A percentile compares a stretch with the other conserved stretches of the same genome.
phyloP scores from a whole-genome alignment of 2,888 invertebrate species.

The Trachelus iudaicus region DNA sequence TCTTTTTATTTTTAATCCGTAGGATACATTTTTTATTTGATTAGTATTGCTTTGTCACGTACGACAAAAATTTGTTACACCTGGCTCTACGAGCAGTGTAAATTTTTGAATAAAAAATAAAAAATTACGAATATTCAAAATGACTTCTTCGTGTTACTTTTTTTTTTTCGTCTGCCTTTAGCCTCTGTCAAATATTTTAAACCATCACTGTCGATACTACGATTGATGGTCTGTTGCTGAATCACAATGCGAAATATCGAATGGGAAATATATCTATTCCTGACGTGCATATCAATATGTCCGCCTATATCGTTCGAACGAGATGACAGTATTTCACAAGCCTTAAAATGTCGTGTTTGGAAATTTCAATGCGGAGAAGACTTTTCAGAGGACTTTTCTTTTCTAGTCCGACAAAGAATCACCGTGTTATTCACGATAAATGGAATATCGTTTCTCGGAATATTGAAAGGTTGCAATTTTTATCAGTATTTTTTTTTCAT shows the following conservation, averaged over 20 bases:
- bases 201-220: not conserved
- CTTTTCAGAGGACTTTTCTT: not conserved
- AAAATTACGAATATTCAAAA: not conserved
- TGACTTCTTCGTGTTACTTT: not conserved
- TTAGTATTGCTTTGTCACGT: not conserved
- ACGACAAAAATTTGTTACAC: not conserved
- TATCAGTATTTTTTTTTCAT: not conserved
- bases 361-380: not conserved
- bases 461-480: not conserved
- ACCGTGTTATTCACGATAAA: not conserved
- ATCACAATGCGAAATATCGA: slow-evolving; percentile 1
- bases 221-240: not conserved
- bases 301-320: not conserved
- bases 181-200: not conserved
- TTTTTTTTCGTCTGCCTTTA: not conserved
- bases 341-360: not conserved
- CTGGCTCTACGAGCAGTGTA: not conserved
- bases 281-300: slow-evolving; percentile 2
- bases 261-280: slow-evolving; percentile 3
- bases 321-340: not conserved
- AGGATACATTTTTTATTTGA: not conserved
- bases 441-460: not conserved
- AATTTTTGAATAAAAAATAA: not conserved
- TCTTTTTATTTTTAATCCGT: not conserved
- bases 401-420: not conserved